Evolutionary conservation across 2,113 vertebrate species (phyloP).

Genomic region (Nematolebias whitei): DNA sequence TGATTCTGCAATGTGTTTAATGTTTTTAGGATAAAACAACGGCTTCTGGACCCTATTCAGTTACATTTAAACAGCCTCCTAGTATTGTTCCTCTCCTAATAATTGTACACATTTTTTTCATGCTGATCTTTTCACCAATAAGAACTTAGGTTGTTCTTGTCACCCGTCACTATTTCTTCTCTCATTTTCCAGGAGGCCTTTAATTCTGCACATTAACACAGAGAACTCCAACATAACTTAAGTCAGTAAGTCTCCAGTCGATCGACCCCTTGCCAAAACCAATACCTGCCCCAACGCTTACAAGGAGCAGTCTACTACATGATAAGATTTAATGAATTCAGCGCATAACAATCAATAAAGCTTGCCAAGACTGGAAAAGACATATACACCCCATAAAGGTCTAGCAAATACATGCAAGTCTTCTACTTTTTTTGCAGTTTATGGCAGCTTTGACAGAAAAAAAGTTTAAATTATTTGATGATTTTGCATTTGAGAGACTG

Average conservation of each 20-base stretch:
- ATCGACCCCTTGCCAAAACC: slow-evolving; percentile 39
- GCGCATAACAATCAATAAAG: slow-evolving; percentile 13
- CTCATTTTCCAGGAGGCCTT: too few relatives aligned
- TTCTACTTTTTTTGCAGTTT: slow-evolving; percentile 21
- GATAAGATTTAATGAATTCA: slow-evolving; percentile 56
- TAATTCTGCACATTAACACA: neutral
- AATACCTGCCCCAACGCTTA: slow-evolving; percentile 32
- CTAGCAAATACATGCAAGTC: slow-evolving; percentile 13
- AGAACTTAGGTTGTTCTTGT: neutral
- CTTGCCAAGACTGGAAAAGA: neutral
- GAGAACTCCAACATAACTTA: slow-evolving; percentile 5
- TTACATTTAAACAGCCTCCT: neutral
- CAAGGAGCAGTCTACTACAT: slow-evolving; percentile 41
- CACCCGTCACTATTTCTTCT: too few relatives aligned
- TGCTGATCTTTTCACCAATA: too few relatives aligned
- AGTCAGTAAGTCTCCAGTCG: slow-evolving; percentile 20
- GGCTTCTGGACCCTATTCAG: neutral
- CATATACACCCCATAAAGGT: neutral
- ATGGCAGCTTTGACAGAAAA: slow-evolving; percentile 34
- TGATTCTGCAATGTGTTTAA: neutral
- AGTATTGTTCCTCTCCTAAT: too few relatives aligned
- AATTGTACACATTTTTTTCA: too few relatives aligned
- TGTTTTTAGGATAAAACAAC: too few relatives aligned
- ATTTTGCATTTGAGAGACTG: slow-evolving; percentile 41
- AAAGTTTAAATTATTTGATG: slow-evolving; percentile 11